Base-by-base conservation (phyloP, 2,888 invertebrate genomes). In the Drosophila pseudotakahashii region DNA sequence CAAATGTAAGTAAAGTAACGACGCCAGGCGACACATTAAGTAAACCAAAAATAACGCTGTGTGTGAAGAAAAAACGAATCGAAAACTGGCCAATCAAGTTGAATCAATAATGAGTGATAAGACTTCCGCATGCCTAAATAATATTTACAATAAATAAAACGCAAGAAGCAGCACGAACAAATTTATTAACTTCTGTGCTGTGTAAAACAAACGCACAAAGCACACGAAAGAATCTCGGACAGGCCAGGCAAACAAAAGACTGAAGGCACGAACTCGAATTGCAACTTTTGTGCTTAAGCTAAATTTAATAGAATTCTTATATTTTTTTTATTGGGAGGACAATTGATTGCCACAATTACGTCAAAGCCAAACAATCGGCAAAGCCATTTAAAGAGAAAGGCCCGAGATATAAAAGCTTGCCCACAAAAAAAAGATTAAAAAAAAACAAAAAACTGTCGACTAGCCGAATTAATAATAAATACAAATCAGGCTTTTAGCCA, bases 121-220 rank as follows among this genome's bases (percentile, higher is more conserved):
- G 83, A 85, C 85, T 85, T 85, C 85, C 85, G 85, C 88, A 83
- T 85, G 79, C 82, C 79, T 80, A 73, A 75, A 71, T 69, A 45
- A 79, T 76, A 67, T 85, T 88, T 88, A 84, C 88, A 83, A 78
- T 71, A 71, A 76, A 83, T 75, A 80, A 73, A 53, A 50, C 50
- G 54, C 67, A 63, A 63, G 66, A 74, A 74, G 67, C 58, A 47
- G 55, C 55, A 7, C 45, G 45, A 66, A 66, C 66, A 66, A 47
- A 66, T 66, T 66, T 66, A 66, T 66, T 52, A 66, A 47, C 66
- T 66, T 66, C 67, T 66, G 66, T 64, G 36, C 51, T 66, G 42
- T 66, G 64, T 66, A 66, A 66, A 19, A 53, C 30, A 47, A 53
- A 61, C 54, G 41, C 63, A 47, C 19, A 57, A 53, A 47, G 47